Conservation (phyloP, 2,797 vertebrate species). For the Coilia nasus region DNA sequence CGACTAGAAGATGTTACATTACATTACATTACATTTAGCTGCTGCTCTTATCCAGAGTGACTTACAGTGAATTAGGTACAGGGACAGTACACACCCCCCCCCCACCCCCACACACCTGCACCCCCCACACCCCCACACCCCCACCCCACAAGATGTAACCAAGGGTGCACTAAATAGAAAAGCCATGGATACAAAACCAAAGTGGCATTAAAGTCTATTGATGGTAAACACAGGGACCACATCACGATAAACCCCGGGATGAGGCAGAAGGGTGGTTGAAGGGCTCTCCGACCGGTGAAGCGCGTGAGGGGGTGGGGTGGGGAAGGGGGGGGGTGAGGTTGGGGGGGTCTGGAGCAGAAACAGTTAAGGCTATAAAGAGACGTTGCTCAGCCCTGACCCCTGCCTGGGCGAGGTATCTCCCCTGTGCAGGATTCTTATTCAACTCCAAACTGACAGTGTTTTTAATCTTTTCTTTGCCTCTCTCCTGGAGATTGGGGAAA, state of each 20-base stretch:
- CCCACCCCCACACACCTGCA: no score
- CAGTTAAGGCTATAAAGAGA: conserved; percentile 74
- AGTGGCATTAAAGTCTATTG: neutral
- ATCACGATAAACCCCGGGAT: neutral
- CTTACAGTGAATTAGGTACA: no score
- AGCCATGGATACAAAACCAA: neutral
- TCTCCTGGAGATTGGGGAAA: conserved; percentile 96
- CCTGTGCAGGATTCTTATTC: conserved; percentile 93
- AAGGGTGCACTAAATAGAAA: neutral
- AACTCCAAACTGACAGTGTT: conserved; percentile 98
- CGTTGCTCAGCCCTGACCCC: conserved; percentile 78
- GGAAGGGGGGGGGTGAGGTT: neutral
- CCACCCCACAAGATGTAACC: neutral
- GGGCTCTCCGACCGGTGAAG: neutral
- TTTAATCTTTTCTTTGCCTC: conserved; percentile 99
- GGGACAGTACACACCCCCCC: no score
- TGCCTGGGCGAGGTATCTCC: conserved; percentile 78
- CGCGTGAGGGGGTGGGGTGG: neutral
- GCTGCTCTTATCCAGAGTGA: no score
- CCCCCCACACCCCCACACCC: no score
- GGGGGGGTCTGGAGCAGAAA: conserved; percentile 45
- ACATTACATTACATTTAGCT: no score
- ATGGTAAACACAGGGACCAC: neutral
- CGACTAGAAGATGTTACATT: no score
- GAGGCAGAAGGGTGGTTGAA: neutral